phyloP scores from a whole-genome alignment of 1,140 invertebrate genomes.

The Arctopsyche grandis region DNA sequence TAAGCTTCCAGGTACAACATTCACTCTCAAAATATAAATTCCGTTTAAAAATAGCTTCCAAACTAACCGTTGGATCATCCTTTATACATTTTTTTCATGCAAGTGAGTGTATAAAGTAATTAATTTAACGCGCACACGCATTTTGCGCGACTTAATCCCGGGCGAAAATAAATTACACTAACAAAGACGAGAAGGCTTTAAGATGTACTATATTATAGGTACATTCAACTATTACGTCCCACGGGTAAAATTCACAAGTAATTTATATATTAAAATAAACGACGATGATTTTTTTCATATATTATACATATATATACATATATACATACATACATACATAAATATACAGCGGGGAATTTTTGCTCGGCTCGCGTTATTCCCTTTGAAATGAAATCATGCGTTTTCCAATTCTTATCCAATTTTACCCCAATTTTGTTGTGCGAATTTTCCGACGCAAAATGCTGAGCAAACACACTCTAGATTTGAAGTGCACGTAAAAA shows the following conservation, averaged over 20 bases:
- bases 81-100: no score
- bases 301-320: not conserved
- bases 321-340: not conserved
- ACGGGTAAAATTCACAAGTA: no score
- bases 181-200: not conserved
- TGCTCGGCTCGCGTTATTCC: not conserved
- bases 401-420: not conserved
- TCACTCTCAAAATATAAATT: no score
- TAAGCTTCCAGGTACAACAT: no score
- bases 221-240: no score
- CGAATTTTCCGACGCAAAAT: not conserved
- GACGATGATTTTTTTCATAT: not conserved
- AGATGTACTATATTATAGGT: no score
- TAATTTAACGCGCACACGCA: not conserved
- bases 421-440: not conserved
- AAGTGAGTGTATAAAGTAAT: no score
- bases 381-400: not conserved
- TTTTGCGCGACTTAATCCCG: not conserved
- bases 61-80: no score
- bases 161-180: not conserved
- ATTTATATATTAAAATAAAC: not conserved
- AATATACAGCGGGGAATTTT: not conserved
- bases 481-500: conserved; percentile 10
- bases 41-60: no score
- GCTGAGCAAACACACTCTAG: conserved; percentile 14